These are phyloP conservation scores for Callimorpha dominula DNA, from an alignment of 2,888 invertebrate genomes.

Conservation along the genomic window DNA sequence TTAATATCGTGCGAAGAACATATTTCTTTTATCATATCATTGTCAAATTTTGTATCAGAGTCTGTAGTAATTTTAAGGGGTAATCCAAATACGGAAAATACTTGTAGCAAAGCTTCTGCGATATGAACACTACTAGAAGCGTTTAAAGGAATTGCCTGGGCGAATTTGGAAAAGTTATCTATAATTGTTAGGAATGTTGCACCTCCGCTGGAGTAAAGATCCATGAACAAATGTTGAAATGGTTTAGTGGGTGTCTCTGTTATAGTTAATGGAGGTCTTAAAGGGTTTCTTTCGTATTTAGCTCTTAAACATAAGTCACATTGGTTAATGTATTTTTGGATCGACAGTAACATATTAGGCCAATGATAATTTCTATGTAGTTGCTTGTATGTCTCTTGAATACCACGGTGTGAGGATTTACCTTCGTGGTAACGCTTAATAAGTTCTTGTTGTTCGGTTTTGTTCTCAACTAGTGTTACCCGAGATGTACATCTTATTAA, in stretches of 20 bases:
- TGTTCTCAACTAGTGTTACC: slow-evolving; percentile 32
- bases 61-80: too few relatives aligned
- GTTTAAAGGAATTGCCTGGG: not conserved
- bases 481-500: slow-evolving; percentile 31
- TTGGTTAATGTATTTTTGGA: slow-evolving; percentile 6
- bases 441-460: not conserved
- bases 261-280: not conserved
- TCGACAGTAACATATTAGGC: not conserved
- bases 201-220: not conserved
- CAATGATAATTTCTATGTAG: not conserved
- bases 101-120: too few relatives aligned
- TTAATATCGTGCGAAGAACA: not conserved
- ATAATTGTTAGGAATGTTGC: not conserved
- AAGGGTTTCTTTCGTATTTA: slow-evolving; percentile 1
- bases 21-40: not conserved
- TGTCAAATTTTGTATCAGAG: too few relatives aligned
- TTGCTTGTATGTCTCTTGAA: not conserved
- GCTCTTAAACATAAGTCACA: slow-evolving; percentile 3
- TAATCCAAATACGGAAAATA: too few relatives aligned
- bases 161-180: not conserved
- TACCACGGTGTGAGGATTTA: not conserved
- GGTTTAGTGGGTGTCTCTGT: not conserved
- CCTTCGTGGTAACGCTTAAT: not conserved
- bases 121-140: not conserved
- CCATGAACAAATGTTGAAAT: not conserved